phyloP scores from a whole-genome alignment of 2,888 invertebrate genomes.

The Sycophila texana region DNA sequence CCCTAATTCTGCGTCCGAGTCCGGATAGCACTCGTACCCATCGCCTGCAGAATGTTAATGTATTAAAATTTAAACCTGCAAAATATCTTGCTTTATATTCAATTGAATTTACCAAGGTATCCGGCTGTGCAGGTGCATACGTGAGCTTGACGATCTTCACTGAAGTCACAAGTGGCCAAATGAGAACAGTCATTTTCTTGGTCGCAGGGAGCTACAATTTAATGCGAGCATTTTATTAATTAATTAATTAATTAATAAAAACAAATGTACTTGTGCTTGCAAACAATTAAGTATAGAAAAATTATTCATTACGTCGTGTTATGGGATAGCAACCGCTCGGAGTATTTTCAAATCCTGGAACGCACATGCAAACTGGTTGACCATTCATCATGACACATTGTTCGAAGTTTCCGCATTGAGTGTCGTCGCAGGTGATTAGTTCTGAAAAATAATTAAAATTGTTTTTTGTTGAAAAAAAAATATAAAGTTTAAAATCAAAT shows the following conservation, averaged over 20 bases:
- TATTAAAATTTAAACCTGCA: not conserved
- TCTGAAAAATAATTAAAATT: constrained; percentile 58
- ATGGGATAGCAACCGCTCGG: constrained; percentile 67
- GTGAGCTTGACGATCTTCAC: constrained; percentile 70
- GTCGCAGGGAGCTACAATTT: constrained; percentile 75
- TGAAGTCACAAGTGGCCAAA: constrained; percentile 76
- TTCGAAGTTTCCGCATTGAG: constrained; percentile 64
- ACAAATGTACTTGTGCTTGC: not conserved
- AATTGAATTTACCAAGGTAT: constrained; percentile 76
- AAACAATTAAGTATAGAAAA: not conserved
- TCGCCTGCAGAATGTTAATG: constrained; percentile 65
- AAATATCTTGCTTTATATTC: not conserved
- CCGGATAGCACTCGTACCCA: constrained; percentile 76
- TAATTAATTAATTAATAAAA: not conserved
- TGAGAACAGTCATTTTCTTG: constrained; percentile 79
- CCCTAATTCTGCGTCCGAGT: constrained; percentile 64
- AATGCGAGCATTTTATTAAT: constrained; percentile 1
- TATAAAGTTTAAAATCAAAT: no score
- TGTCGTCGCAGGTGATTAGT: constrained; percentile 66
- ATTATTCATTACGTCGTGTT: constrained; percentile 61
- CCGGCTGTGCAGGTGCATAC: constrained; percentile 78
- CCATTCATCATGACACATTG: constrained; percentile 67
- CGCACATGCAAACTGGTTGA: constrained; percentile 66
- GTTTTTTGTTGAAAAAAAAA: not conserved
- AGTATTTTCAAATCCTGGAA: constrained; percentile 67